Evolutionary conservation across 2,888 invertebrate genomes (phyloP), one percentile per base, ranked within the genome.

Genomic region (Sepioteuthis lessoniana): DNA sequence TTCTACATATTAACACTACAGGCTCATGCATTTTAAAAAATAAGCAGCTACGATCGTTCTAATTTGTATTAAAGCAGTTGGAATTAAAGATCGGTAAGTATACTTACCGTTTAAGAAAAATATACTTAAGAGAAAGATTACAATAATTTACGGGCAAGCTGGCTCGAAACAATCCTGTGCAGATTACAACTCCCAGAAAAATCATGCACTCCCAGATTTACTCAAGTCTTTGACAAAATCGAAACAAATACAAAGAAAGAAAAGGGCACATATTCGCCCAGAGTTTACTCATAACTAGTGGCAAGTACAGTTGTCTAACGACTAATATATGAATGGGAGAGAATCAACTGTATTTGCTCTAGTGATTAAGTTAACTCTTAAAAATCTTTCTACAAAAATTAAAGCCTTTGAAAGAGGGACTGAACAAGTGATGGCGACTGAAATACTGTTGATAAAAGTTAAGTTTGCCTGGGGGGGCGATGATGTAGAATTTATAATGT

Each of bases 391-490:
- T n/a, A 76, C n/a, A 76, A 76, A 76, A 55, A 5, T 55, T 5
- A 55, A 55, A 25, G 0, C 55, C 25, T 55, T 25, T 25, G 21
- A 55, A 76, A 76, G n/a, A 13, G n/a, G 76, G 76, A n/a, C 38
- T 10, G 91, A 31, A 31, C 92, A 92, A 92, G 92, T 92, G 92
- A 47, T 47, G 92, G 92, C 92, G 47, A 92, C 92, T 92, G 92
- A 92, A 92, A 92, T 92, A 92, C 92, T 92, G 92, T 92, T 92
- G 92, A 92, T 76, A 76, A 42, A 42, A 42, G 7, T 42, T 42
- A 42, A 35, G 19, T 76, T 76, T n/a, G n/a, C 55, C 25, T 76
- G 76, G 76, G 42, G n/a, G 42, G 76, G n/a, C 76, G 76, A 76
- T 76, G n/a, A 76, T 35, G n/a, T 7, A 76, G 19, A 76, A 16